Conservation (phyloP, 2,888 invertebrate species). For the Chouioia cunea region DNA sequence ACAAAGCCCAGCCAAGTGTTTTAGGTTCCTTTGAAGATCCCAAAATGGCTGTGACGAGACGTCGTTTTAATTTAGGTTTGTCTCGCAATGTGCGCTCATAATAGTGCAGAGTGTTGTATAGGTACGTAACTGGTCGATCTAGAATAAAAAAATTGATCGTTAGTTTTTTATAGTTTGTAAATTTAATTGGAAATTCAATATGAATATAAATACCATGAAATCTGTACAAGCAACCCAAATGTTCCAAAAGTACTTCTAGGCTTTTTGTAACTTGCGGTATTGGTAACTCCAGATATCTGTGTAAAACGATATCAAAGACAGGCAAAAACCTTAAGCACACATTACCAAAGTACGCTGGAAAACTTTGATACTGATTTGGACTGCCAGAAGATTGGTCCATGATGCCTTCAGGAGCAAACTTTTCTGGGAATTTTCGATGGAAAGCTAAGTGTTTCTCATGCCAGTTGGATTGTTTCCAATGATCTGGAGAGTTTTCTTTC, state of each 20-base stretch:
- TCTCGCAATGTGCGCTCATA: slow-evolving; percentile 91
- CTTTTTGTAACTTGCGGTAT: slow-evolving; percentile 82
- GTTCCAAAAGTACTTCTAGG: slow-evolving; percentile 89
- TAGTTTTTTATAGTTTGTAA: too few species aligned
- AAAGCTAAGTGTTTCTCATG: slow-evolving; percentile 95
- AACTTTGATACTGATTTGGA: slow-evolving; percentile 73
- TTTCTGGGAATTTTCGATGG: slow-evolving; percentile 94
- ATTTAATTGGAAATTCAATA: too few species aligned
- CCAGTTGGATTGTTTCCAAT: slow-evolving; percentile 97
- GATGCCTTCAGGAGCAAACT: slow-evolving; percentile 88
- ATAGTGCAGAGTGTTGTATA: slow-evolving; percentile 97
- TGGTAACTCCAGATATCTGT: slow-evolving; percentile 83
- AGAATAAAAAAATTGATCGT: slow-evolving; percentile 51
- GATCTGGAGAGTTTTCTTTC: slow-evolving; percentile 95
- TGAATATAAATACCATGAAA: slow-evolving; percentile 50
- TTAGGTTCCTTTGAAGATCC: slow-evolving; percentile 88
- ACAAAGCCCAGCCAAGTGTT: slow-evolving; percentile 86
- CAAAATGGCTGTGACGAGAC: slow-evolving; percentile 87
- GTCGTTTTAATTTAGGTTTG: slow-evolving; percentile 85
- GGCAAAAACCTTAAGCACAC: slow-evolving; percentile 94
- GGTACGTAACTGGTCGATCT: slow-evolving; percentile 95
- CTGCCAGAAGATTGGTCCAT: slow-evolving; percentile 79
- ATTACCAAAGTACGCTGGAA: slow-evolving; percentile 94
- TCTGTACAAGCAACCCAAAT: slow-evolving; percentile 53
- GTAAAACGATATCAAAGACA: slow-evolving; percentile 94